Evolutionary conservation across 1,140 invertebrate genomes (phyloP).

Genomic region (Dendrolimus punctatus): DNA sequence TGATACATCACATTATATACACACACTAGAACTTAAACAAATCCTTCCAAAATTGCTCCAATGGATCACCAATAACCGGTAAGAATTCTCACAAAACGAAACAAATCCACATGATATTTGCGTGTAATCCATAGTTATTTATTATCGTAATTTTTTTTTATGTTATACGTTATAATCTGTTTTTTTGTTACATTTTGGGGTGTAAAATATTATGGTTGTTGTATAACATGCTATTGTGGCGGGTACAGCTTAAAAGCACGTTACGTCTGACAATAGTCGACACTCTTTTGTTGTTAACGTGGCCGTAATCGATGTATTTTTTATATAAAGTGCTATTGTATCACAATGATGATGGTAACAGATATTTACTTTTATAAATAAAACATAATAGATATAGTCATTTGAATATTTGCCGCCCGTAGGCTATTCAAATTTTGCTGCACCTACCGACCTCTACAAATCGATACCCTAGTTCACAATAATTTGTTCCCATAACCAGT

Average conservation of each 20-base stretch:
- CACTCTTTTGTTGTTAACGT: slow-evolving; percentile 42
- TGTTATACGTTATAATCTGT: slow-evolving; percentile 37
- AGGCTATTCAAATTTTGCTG: too few relatives aligned
- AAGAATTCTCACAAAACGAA: slow-evolving; percentile 26
- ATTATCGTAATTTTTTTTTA: slow-evolving; percentile 40
- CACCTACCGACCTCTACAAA: too few relatives aligned
- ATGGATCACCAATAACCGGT: slow-evolving; percentile 33
- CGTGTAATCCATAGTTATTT: slow-evolving; percentile 42
- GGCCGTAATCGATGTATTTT: slow-evolving; percentile 42
- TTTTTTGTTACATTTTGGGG: slow-evolving; percentile 34
- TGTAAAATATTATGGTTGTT: slow-evolving; percentile 49
- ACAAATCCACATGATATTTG: slow-evolving; percentile 23
- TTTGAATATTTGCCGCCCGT: too few relatives aligned
- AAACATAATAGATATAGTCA: too few relatives aligned
- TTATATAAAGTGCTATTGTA: slow-evolving; percentile 25
- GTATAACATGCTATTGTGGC: slow-evolving; percentile 44
- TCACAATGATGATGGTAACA: too few relatives aligned
- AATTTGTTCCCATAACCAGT: too few relatives aligned
- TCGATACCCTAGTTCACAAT: too few relatives aligned
- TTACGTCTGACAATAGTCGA: slow-evolving; percentile 33
- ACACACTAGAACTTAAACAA: slow-evolving; percentile 2
- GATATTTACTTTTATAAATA: too few relatives aligned
- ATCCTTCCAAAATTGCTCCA: slow-evolving; percentile 7
- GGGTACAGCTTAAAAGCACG: slow-evolving; percentile 28
- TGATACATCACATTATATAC: slow-evolving; percentile 1